phyloP scores from a whole-genome alignment of 1,140 invertebrate species.

The Drosophila insularis region DNA sequence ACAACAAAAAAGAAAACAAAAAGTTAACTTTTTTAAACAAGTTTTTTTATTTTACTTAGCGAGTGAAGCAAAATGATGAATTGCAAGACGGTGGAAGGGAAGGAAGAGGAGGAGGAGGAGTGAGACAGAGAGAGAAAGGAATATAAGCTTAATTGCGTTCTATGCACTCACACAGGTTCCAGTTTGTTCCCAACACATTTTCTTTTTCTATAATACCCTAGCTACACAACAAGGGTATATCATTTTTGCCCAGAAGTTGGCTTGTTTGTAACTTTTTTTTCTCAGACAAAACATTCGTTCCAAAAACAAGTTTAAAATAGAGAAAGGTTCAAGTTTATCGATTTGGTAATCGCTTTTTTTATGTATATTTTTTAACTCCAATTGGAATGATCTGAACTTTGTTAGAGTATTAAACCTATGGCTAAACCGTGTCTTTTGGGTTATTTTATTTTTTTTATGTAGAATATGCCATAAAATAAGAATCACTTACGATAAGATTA shows the following conservation, averaged over 20 bases:
- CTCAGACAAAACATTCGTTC: no score
- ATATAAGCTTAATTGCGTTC: conserved; percentile 44
- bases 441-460: not conserved
- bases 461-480: conserved; percentile 27
- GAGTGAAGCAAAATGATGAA: conserved; percentile 33
- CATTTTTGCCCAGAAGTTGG: not conserved
- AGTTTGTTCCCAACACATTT: conserved; percentile 41
- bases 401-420: not conserved
- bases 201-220: not conserved
- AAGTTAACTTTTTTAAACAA: conserved; percentile 71
- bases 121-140: conserved; percentile 3
- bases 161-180: conserved; percentile 41
- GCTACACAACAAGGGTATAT: not conserved
- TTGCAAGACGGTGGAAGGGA: conserved; percentile 4
- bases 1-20: conserved; percentile 33
- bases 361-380: no score
- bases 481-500: conserved; percentile 82
- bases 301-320: no score
- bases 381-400: not conserved
- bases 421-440: not conserved
- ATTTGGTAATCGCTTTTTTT: no score
- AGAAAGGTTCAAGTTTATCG: no score
- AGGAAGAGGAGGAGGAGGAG: not conserved
- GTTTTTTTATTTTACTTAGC: conserved; percentile 45
- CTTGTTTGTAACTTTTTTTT: no score